Conservation (phyloP, 30 jellyfish, hydroid and myxozoan genomes). For the Aurelia sp. region DNA sequence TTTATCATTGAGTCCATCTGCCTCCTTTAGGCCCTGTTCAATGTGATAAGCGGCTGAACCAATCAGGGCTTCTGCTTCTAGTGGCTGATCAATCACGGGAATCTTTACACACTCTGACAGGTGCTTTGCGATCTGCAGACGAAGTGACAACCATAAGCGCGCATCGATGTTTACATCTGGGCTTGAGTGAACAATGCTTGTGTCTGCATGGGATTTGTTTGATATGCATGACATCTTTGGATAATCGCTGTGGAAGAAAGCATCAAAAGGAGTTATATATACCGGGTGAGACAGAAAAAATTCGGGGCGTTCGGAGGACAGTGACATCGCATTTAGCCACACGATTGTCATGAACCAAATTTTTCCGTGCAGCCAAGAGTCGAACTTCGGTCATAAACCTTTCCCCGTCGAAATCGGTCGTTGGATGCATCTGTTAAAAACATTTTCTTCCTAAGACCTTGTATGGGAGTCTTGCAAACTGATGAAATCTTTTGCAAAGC, state of each 20-base stretch:
- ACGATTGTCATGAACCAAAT: too few species aligned
- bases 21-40: constrained; percentile 67
- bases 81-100: constrained; percentile 49
- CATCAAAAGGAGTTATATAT: neutral
- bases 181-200: constrained; percentile 14
- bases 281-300: too few species aligned
- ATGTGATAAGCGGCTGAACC: constrained; percentile 59
- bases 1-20: constrained; percentile 56
- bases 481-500: too few species aligned
- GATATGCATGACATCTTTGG: constrained; percentile 37
- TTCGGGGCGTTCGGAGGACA: too few species aligned
- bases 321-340: too few species aligned
- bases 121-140: constrained; percentile 29
- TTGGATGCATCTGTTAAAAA: too few species aligned
- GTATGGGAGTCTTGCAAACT: too few species aligned
- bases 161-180: constrained; percentile 60
- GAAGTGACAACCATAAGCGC: constrained; percentile 48
- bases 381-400: too few species aligned
- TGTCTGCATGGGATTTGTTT: constrained; percentile 8
- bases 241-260: neutral
- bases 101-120: constrained; percentile 39
- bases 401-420: too few species aligned
- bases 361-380: too few species aligned
- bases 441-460: too few species aligned
- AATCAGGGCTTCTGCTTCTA: constrained; percentile 8